Evolutionary conservation across 2,113 vertebrate species (phyloP).

Genomic region (Eptesicus fuscus): DNA sequence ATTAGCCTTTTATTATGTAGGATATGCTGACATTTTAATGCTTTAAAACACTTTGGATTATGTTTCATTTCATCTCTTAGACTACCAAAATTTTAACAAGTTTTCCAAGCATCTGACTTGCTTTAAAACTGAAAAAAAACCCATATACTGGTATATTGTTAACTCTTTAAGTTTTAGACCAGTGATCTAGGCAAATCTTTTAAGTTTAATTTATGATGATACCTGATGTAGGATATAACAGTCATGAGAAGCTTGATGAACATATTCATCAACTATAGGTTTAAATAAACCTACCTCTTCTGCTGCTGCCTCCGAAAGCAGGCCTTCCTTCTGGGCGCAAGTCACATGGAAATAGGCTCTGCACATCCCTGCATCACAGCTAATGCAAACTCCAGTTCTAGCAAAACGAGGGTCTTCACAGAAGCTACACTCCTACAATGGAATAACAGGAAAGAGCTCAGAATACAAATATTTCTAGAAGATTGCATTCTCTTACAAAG

Average conservation of each 20-base stretch:
- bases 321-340: constrained; percentile 96
- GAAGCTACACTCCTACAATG: constrained; percentile 94
- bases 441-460: constrained; percentile 29
- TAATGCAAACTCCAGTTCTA: constrained; percentile 97
- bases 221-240: background rate
- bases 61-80: background rate
- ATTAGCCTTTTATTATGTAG: too few relatives aligned
- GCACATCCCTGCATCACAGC: constrained; percentile 99
- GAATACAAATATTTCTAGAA: constrained; percentile 15
- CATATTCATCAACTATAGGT: background rate
- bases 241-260: background rate
- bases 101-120: background rate
- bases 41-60: background rate
- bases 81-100: background rate
- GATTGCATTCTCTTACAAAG: background rate
- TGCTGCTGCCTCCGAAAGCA: constrained; percentile 97
- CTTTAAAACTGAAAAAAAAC: background rate
- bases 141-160: background rate
- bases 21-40: background rate
- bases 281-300: constrained; percentile 89
- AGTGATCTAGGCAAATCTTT: background rate
- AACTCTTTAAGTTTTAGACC: constrained; percentile 2
- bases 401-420: constrained; percentile 97
- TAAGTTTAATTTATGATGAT: background rate
- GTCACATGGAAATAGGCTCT: constrained; percentile 98